Percentiles rank a stretch among this genome's conserved stretches.
Evolutionary conservation across 2,888 invertebrate species (phyloP).

Genomic region (Agriotes lineatus): DNA sequence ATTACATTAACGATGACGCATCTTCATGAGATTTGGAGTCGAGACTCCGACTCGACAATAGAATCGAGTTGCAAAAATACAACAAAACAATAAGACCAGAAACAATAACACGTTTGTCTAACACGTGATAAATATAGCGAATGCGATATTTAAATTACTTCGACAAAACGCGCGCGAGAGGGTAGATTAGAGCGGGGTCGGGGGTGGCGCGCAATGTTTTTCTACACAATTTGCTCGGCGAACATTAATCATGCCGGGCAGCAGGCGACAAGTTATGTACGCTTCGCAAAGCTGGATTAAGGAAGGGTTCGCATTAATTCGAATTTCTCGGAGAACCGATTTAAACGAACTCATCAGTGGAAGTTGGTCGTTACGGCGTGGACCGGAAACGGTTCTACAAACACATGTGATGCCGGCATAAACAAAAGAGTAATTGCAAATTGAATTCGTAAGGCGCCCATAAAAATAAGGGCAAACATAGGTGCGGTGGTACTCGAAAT

Average conservation of each 20-base stretch:
- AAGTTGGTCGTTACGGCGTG: constrained; percentile 16
- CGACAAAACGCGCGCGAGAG: constrained; percentile 43
- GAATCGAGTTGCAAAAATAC: neutral
- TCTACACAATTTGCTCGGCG: constrained; percentile 69
- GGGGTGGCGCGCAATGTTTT: constrained; percentile 64
- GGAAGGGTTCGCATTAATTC: constrained; percentile 47
- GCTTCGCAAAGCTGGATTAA: constrained; percentile 46
- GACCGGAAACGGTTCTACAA: constrained; percentile 30
- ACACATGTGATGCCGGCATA: constrained; percentile 47
- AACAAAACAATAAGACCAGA: constrained; percentile 1
- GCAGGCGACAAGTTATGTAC: constrained; percentile 47
- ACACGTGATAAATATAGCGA: constrained; percentile 46
- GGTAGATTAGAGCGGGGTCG: constrained; percentile 53
- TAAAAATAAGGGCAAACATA: constrained; percentile 51
- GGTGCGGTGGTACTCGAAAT: constrained; percentile 51
- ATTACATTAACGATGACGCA: no score
- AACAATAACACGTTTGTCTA: constrained; percentile 30
- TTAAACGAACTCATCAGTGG: constrained; percentile 37
- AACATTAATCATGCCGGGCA: constrained; percentile 65
- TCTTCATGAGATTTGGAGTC: no score
- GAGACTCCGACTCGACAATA: no score
- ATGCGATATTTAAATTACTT: constrained; percentile 52
- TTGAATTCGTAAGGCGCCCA: constrained; percentile 52
- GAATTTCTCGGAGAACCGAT: constrained; percentile 45
- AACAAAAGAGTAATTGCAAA: constrained; percentile 56